These are phyloP conservation scores for Holotrichia oblita DNA, from an alignment of 1,140 invertebrate species.

Conservation along the genomic window DNA sequence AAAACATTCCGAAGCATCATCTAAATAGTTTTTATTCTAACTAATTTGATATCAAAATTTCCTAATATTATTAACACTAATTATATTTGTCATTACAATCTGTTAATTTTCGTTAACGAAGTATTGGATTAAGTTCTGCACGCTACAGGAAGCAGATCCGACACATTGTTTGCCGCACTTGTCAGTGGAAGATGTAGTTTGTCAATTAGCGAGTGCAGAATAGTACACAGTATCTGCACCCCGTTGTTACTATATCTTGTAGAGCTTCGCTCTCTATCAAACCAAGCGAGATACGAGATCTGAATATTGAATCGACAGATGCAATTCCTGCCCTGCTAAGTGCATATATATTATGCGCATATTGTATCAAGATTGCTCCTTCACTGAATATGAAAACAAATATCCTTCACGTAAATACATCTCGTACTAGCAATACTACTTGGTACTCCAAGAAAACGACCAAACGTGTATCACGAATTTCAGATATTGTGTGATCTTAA, in stretches of 20 bases:
- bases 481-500: too few species aligned
- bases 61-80: neutral
- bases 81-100: neutral
- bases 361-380: slow-evolving; percentile 1
- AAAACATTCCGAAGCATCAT: neutral
- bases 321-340: neutral
- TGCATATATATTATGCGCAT: neutral
- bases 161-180: slow-evolving; percentile 6
- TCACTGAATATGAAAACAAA: neutral
- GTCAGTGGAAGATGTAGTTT: slow-evolving; percentile 11
- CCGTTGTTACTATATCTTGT: neutral
- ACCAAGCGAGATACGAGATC: neutral
- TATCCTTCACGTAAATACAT: neutral
- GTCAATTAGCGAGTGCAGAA: neutral
- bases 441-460: too few species aligned
- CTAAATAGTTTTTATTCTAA: neutral
- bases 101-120: neutral
- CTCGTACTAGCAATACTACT: too few species aligned
- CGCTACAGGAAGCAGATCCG: neutral
- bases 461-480: too few species aligned
- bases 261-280: neutral
- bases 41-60: neutral
- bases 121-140: neutral
- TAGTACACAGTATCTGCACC: neutral
- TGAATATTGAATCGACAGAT: slow-evolving; percentile 12